phyloP scores from a whole-genome alignment of 2,888 invertebrate genomes.

The Cistogaster globosa region DNA sequence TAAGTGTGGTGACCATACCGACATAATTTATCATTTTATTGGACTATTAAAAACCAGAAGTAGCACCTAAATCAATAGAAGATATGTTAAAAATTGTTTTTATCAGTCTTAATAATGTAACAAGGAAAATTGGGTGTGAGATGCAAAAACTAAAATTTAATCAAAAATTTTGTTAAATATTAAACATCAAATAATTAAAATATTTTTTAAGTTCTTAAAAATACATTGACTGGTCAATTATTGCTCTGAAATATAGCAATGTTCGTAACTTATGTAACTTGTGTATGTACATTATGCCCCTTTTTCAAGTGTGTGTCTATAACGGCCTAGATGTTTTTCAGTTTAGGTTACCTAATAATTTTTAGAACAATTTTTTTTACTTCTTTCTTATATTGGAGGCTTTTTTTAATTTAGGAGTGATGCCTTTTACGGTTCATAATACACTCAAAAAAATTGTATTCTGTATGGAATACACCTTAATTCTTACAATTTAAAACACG shows the following conservation, averaged over 20 bases:
- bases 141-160: conserved; percentile 71
- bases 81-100: conserved; percentile 82
- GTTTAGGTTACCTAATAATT: too few relatives aligned
- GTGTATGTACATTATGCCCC: too few relatives aligned
- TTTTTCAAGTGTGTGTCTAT: too few relatives aligned
- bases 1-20: conserved; percentile 90
- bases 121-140: conserved; percentile 41
- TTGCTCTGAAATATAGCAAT: not conserved
- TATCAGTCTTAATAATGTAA: conserved; percentile 53
- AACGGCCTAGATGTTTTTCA: too few relatives aligned
- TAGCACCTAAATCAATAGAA: conserved; percentile 90
- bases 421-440: too few relatives aligned
- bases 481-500: too few relatives aligned
- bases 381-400: too few relatives aligned
- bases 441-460: too few relatives aligned
- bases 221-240: not conserved
- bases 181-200: conserved; percentile 4
- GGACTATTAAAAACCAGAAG: conserved; percentile 97
- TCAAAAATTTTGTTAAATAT: conserved; percentile 29
- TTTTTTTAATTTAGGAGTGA: too few relatives aligned
- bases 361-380: too few relatives aligned
- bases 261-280: conserved; percentile 57
- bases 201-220: not conserved
- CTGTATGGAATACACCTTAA: too few relatives aligned
- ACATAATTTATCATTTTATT: conserved; percentile 94